phyloP scores from a whole-genome alignment of 2,113 vertebrate genomes.

The Cinclus cinclus region DNA sequence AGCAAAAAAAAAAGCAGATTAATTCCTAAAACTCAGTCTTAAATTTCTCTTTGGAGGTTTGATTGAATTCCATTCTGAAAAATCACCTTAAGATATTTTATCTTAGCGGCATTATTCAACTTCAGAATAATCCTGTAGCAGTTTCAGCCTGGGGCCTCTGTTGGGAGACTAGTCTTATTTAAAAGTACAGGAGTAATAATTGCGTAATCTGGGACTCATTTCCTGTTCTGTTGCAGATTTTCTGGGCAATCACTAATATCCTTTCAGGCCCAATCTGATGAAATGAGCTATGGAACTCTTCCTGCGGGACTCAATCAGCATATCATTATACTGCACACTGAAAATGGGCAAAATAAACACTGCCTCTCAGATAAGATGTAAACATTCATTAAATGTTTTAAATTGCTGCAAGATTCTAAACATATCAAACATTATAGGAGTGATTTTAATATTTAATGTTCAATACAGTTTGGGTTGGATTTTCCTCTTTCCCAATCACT shows the following conservation, averaged over 20 bases:
- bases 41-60: not conserved
- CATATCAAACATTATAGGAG: not conserved
- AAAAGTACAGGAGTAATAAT: not conserved
- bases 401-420: not conserved
- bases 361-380: not conserved
- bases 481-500: not conserved
- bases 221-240: constrained; percentile 1
- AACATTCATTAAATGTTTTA: constrained; percentile 15
- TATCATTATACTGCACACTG: not conserved
- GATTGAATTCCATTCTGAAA: not conserved
- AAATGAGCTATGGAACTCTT: not conserved
- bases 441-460: not conserved
- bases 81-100: not conserved
- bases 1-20: not conserved
- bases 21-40: not conserved
- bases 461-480: rapidly evolving
- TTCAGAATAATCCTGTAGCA: not conserved
- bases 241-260: not conserved
- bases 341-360: not conserved
- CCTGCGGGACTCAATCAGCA: not conserved
- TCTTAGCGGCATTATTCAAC: not conserved
- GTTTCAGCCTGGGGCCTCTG: not conserved
- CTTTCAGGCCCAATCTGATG: not conserved
- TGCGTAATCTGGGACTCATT: constrained; percentile 1
- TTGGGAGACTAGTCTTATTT: not conserved